phyloP scores from a whole-genome alignment of 2,113 vertebrate genomes.

The Amia ocellicauda region DNA sequence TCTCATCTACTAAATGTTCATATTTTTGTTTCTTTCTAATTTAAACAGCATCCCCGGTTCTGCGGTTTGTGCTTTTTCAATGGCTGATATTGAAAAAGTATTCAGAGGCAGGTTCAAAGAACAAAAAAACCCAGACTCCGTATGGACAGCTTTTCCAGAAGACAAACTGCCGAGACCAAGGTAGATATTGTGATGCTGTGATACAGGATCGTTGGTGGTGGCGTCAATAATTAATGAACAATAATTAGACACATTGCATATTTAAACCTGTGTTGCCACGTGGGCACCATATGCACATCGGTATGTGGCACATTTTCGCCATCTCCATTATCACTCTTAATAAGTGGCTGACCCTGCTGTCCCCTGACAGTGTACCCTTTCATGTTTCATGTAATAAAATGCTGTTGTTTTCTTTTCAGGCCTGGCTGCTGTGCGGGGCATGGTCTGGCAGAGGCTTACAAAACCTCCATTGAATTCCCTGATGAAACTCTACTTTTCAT shows the following conservation, averaged over 20 bases:
- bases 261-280: conserved; percentile 43
- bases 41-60: conserved; percentile 89
- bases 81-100: conserved; percentile 92
- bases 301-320: conserved; percentile 33
- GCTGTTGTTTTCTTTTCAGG: conserved; percentile 69
- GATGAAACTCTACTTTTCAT: conserved; percentile 95
- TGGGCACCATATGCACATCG: conserved; percentile 20
- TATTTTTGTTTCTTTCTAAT: conserved; percentile 3
- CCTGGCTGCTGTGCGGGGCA: conserved; percentile 94
- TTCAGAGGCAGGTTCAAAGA: conserved; percentile 95
- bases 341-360: conserved; percentile 10
- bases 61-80: conserved; percentile 94
- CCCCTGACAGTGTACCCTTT: not conserved
- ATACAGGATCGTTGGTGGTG: not conserved
- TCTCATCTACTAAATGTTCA: conserved; percentile 22
- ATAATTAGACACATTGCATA: conserved; percentile 60
- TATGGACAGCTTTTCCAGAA: conserved; percentile 94
- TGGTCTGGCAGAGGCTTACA: conserved; percentile 80
- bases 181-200: conserved; percentile 51
- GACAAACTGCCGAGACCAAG: conserved; percentile 93
- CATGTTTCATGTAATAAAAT: conserved; percentile 18
- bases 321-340: conserved; percentile 21
- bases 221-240: conserved; percentile 57
- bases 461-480: conserved; percentile 93
- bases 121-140: conserved; percentile 93